Conservation (phyloP, 2,797 vertebrate genomes). For the Pseudochaenichthys georgianus region DNA sequence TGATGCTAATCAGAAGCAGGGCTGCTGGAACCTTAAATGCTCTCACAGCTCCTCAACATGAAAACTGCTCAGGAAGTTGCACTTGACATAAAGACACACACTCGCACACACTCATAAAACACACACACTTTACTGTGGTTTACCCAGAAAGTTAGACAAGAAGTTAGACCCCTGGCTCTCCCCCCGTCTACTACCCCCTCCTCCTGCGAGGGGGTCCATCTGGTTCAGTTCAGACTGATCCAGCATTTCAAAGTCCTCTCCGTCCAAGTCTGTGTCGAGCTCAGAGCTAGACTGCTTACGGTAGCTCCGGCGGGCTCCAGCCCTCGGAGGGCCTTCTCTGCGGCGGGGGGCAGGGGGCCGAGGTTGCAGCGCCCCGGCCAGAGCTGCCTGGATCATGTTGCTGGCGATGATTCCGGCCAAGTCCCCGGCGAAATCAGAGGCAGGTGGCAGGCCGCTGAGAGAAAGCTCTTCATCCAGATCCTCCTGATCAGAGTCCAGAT, state of each 20-base stretch:
- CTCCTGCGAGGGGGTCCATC: conserved; percentile 90
- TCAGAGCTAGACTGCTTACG: conserved; percentile 92
- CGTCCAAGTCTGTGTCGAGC: conserved; percentile 92
- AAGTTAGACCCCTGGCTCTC: conserved; percentile 85
- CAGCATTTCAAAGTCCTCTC: conserved; percentile 98
- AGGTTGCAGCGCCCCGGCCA: conserved; percentile 87
- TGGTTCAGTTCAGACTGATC: conserved; percentile 98
- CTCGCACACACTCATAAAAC: conserved; percentile 27
- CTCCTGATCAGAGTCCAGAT: conserved; percentile 87
- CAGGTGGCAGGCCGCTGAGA: conserved; percentile 78
- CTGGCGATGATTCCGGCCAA: conserved; percentile 91
- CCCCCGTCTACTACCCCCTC: conserved; percentile 76
- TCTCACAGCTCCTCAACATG: conserved; percentile 38
- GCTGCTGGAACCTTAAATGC: conserved; percentile 69
- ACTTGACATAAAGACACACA: conserved; percentile 9
- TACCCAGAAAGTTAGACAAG: conserved; percentile 85
- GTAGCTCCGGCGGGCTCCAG: conserved; percentile 78
- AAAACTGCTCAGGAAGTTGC: conserved; percentile 13
- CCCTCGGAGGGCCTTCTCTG: conserved; percentile 79
- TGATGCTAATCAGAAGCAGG: conserved; percentile 73
- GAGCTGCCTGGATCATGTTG: conserved; percentile 93
- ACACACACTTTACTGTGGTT: conserved; percentile 80
- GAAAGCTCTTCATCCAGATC: conserved; percentile 85
- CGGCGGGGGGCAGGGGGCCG: conserved; percentile 61
- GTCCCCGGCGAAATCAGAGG: conserved; percentile 86